Percentiles rank a stretch among this genome's conserved stretches.
Evolutionary conservation across 1,140 invertebrate species (phyloP).

Genomic region (Onthophagus taurus): DNA sequence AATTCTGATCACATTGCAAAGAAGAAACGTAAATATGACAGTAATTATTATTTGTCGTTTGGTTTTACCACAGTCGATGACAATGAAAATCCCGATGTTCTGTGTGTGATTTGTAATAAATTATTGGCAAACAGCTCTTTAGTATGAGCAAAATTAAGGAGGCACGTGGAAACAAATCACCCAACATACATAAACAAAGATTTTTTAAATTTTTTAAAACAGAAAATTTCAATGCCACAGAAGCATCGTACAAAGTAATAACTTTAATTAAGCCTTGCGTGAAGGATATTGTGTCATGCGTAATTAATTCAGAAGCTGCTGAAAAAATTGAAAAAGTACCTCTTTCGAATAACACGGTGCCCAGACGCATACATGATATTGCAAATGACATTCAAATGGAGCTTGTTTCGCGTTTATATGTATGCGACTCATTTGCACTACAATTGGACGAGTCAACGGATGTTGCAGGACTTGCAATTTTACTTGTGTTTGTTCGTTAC

Average conservation of each 20-base stretch:
- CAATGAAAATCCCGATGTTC: too few relatives aligned
- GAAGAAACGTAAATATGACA: too few relatives aligned
- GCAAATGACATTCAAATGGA: slow-evolving; percentile 3
- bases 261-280: slow-evolving; percentile 16
- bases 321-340: slow-evolving; percentile 12
- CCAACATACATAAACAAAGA: neutral
- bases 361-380: slow-evolving; percentile 9
- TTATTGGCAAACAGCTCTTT: neutral
- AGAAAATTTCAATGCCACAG: neutral
- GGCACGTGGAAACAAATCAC: neutral
- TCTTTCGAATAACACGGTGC: slow-evolving; percentile 14
- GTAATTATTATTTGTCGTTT: too few relatives aligned
- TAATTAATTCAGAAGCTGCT: slow-evolving; percentile 15
- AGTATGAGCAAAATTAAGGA: neutral
- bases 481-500: slow-evolving; percentile 16
- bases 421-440: slow-evolving; percentile 6
- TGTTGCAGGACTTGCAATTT: slow-evolving; percentile 14
- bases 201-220: neutral
- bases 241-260: slow-evolving; percentile 5
- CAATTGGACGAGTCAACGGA: slow-evolving; percentile 17
- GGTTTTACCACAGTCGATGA: too few relatives aligned
- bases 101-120: too few relatives aligned
- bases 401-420: slow-evolving; percentile 3
- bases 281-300: slow-evolving; percentile 14
- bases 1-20: too few relatives aligned